These are phyloP conservation scores for Apamea epomidion DNA, from an alignment of 2,888 invertebrate genomes.

Conservation along the genomic window DNA sequence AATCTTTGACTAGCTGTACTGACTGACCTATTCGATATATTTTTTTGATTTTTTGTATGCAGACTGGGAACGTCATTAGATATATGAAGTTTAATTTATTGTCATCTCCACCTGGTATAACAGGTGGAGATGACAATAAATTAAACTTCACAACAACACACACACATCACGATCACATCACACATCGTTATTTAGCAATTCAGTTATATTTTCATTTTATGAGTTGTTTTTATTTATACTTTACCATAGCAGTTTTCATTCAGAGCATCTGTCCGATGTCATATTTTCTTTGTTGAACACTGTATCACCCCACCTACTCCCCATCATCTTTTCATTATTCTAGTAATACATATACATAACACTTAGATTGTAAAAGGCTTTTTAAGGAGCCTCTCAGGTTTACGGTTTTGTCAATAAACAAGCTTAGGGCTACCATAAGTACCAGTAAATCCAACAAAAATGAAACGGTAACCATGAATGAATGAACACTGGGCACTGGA, in stretches of 20 bases:
- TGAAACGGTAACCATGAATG: conserved; percentile 29
- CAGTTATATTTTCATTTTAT: background rate
- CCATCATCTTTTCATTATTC: background rate
- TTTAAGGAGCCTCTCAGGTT: background rate
- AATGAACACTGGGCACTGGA: conserved; percentile 32
- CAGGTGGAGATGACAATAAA: too few species aligned
- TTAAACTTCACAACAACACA: too few species aligned
- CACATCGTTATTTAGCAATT: background rate
- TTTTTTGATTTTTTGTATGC: too few species aligned
- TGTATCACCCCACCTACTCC: background rate
- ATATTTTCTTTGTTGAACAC: background rate
- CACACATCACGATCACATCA: too few species aligned
- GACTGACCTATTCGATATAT: too few species aligned
- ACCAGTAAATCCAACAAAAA: background rate
- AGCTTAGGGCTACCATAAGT: background rate
- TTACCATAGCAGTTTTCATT: background rate
- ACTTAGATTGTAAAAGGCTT: background rate
- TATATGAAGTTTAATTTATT: too few species aligned
- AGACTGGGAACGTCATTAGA: too few species aligned
- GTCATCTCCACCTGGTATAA: too few species aligned
- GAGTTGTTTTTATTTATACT: background rate
- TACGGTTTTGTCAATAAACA: background rate
- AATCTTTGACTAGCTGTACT: too few species aligned
- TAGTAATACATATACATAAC: background rate
- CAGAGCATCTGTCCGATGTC: background rate